Conservation (phyloP, 2,888 invertebrate genomes). For the Syrista parreyssii region DNA sequence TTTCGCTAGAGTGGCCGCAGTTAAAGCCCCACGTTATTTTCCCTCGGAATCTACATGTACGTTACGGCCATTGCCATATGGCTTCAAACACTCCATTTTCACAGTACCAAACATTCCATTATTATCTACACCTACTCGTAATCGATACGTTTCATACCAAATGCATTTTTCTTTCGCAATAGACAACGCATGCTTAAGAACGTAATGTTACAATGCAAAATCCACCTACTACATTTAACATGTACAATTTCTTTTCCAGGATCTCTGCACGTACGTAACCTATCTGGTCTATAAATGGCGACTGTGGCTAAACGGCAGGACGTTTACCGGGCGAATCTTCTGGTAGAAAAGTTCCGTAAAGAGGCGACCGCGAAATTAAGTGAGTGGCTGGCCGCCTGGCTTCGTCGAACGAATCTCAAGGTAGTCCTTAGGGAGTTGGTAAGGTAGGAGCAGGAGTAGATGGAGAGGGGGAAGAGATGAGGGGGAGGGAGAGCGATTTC, state of each 20-base stretch:
- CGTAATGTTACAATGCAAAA: not conserved
- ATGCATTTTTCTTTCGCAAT: not conserved
- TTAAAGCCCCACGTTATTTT: not conserved
- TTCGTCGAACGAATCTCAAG: not conserved
- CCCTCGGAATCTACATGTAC: not conserved
- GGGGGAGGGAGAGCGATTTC: not conserved
- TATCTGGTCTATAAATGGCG: not conserved
- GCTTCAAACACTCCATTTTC: not conserved
- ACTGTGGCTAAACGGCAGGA: not conserved
- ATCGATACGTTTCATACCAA: not conserved
- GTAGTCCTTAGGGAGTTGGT: not conserved
- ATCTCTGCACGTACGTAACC: not conserved
- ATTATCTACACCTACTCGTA: not conserved
- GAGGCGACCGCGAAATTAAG: not conserved
- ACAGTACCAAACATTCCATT: not conserved
- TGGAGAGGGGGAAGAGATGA: not conserved
- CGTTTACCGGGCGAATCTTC: not conserved
- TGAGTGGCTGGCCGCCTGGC: not conserved
- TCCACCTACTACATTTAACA: not conserved
- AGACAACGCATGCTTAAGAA: not conserved
- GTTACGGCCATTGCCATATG: not conserved
- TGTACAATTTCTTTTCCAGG: not conserved
- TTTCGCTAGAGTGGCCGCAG: not conserved
- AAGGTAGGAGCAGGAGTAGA: not conserved
- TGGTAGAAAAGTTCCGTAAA: not conserved